Evolutionary conservation across 2,113 vertebrate genomes (phyloP).

Genomic region (Parus major): DNA sequence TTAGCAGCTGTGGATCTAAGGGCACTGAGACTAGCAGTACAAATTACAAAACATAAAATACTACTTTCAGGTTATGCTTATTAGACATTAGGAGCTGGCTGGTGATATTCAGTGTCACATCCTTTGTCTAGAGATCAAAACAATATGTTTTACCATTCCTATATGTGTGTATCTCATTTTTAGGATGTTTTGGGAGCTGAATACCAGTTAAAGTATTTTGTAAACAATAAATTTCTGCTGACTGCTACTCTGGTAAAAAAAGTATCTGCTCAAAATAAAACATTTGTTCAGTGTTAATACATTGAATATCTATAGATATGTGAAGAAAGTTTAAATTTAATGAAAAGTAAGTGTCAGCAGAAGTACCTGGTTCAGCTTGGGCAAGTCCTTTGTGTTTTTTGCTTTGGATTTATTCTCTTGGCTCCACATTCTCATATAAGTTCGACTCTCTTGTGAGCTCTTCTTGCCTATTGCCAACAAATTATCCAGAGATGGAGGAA

Average conservation of each 20-base stretch:
- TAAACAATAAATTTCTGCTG: background rate
- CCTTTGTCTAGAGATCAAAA: background rate
- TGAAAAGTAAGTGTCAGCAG: background rate
- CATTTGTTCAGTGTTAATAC: background rate
- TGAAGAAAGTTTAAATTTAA: background rate
- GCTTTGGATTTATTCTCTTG: constrained; percentile 87
- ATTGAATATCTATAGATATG: background rate
- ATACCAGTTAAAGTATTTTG: background rate
- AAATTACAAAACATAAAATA: background rate
- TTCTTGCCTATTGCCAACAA: constrained; percentile 83
- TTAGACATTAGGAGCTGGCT: background rate
- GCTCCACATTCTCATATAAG: constrained; percentile 92
- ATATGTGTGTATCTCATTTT: background rate
- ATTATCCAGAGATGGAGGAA: background rate
- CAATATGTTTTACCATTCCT: background rate
- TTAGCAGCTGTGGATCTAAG: background rate
- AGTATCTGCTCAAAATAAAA: background rate
- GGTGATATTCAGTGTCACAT: background rate
- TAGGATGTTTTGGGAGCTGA: background rate
- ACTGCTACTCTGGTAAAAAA: background rate
- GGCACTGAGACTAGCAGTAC: background rate
- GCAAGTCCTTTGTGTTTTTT: constrained; percentile 88
- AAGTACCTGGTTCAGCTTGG: constrained; percentile 92
- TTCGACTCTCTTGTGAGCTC: constrained; percentile 88
- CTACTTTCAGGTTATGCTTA: background rate